Evolutionary conservation across 2,113 vertebrate species (phyloP).

Genomic region (Callionymus lyra): DNA sequence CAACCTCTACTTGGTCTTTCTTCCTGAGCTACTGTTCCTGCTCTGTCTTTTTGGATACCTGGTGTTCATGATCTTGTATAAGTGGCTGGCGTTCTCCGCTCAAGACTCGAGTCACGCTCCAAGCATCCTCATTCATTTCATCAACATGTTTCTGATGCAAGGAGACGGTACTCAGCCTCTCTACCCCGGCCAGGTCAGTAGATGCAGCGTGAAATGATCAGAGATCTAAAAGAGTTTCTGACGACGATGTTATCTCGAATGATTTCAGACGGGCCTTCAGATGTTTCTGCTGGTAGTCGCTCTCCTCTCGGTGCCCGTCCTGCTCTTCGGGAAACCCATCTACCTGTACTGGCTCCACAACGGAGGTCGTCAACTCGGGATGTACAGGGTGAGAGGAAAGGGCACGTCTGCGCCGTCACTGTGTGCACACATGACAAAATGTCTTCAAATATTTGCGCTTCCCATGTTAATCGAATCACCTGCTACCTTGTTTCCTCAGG

Average conservation of each 20-base stretch:
- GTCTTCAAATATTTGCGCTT: background rate
- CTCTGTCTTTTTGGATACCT: constrained; percentile 92
- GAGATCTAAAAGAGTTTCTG: no score
- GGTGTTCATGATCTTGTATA: constrained; percentile 90
- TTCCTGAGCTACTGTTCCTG: constrained; percentile 92
- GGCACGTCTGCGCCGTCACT: background rate
- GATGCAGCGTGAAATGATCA: no score
- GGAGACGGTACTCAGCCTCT: constrained; percentile 48
- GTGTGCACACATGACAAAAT: background rate
- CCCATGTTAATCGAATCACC: background rate
- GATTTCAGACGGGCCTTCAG: constrained; percentile 73
- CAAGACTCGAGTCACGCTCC: constrained; percentile 72
- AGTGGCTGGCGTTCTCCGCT: constrained; percentile 80
- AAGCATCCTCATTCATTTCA: constrained; percentile 92
- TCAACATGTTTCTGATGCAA: constrained; percentile 93
- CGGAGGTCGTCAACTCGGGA: constrained; percentile 68
- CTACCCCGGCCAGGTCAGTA: constrained; percentile 79
- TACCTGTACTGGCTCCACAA: constrained; percentile 86
- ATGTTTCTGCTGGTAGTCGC: constrained; percentile 75
- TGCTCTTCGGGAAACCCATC: constrained; percentile 86
- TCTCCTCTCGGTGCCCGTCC: constrained; percentile 78
- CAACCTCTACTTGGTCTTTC: constrained; percentile 81
- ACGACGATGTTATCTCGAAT: background rate
- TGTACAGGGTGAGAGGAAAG: constrained; percentile 76
- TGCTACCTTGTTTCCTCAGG: constrained; percentile 39